Evolutionary conservation across 2,888 invertebrate genomes (phyloP).

Genomic region (Drosophila paranaensis): DNA sequence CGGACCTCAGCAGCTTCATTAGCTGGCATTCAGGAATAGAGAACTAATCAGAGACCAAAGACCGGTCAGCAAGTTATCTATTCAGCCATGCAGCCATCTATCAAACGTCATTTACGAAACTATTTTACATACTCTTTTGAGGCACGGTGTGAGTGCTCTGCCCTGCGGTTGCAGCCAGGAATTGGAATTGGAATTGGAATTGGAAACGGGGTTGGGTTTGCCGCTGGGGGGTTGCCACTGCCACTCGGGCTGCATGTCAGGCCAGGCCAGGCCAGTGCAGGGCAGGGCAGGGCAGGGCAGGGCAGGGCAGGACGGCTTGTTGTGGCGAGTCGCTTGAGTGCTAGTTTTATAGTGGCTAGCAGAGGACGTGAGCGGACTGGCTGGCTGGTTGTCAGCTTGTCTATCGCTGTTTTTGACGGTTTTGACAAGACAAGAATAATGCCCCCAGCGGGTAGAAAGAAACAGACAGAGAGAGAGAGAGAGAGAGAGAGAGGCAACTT

Average conservation of each 20-base stretch:
- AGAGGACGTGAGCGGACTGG: background rate
- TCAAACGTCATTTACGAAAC: constrained; percentile 65
- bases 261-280: background rate
- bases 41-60: constrained; percentile 38
- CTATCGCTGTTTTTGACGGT: constrained; percentile 67
- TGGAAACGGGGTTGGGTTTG: constrained; percentile 11
- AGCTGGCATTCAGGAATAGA: constrained; percentile 39
- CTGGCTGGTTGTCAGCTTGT: constrained; percentile 34
- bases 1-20: constrained; percentile 45
- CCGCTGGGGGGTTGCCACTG: constrained; percentile 17
- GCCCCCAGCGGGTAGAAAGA: background rate
- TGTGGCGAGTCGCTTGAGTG: constrained; percentile 25
- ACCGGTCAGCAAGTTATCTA: constrained; percentile 6
- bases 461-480: background rate
- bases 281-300: too few relatives aligned
- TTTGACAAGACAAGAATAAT: constrained; percentile 57
- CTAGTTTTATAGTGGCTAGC: constrained; percentile 24
- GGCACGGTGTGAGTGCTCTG: constrained; percentile 29
- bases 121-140: constrained; percentile 48
- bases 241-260: constrained; percentile 10
- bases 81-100: constrained; percentile 41
- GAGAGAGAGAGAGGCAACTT: constrained; percentile 20
- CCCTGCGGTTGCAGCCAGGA: constrained; percentile 47
- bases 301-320: constrained; percentile 16
- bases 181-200: constrained; percentile 24